These are phyloP conservation scores for Pachyseris speciosa DNA, from an alignment of 64 coral and sea anemone genomes.

Conservation along the genomic window DNA sequence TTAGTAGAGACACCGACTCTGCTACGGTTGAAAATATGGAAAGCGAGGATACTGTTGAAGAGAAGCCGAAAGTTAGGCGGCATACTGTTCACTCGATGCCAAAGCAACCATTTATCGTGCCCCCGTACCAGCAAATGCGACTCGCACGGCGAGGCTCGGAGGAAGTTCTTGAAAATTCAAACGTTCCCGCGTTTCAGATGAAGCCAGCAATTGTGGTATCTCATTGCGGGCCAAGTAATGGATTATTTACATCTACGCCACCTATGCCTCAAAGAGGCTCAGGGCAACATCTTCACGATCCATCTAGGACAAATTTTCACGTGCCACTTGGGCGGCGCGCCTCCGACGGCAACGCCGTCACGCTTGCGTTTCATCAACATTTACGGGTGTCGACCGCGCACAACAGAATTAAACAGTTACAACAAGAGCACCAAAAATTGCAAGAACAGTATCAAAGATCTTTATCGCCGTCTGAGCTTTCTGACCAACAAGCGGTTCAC, in stretches of 20 bases:
- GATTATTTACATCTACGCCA: not conserved
- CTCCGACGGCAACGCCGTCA: constrained; percentile 92
- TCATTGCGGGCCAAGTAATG: constrained; percentile 63
- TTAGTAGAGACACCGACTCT: constrained; percentile 54
- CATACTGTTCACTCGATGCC: constrained; percentile 88
- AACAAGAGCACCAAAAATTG: constrained; percentile 91
- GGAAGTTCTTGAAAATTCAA: constrained; percentile 38
- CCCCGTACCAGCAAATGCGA: constrained; percentile 71
- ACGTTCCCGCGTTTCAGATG: not conserved
- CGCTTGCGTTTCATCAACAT: constrained; percentile 85
- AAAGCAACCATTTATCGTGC: constrained; percentile 64
- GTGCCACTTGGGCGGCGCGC: constrained; percentile 77
- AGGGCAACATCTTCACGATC: constrained; percentile 50
- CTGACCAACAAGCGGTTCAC: constrained; percentile 87
- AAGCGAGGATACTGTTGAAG: constrained; percentile 55
- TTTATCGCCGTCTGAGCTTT: constrained; percentile 83
- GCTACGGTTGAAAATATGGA: constrained; percentile 75
- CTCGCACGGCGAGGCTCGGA: constrained; percentile 35
- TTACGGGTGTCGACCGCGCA: constrained; percentile 60
- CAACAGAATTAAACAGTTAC: constrained; percentile 82
- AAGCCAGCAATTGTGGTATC: constrained; percentile 83
- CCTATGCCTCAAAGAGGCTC: not conserved
- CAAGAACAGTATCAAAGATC: constrained; percentile 98
- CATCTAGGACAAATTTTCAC: constrained; percentile 13
- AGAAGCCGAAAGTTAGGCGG: constrained; percentile 65